A percentile compares a stretch with the other conserved stretches of the same genome.
Evolutionary conservation across 2,113 vertebrate genomes (phyloP).

Genomic region (Apodemus sylvaticus): DNA sequence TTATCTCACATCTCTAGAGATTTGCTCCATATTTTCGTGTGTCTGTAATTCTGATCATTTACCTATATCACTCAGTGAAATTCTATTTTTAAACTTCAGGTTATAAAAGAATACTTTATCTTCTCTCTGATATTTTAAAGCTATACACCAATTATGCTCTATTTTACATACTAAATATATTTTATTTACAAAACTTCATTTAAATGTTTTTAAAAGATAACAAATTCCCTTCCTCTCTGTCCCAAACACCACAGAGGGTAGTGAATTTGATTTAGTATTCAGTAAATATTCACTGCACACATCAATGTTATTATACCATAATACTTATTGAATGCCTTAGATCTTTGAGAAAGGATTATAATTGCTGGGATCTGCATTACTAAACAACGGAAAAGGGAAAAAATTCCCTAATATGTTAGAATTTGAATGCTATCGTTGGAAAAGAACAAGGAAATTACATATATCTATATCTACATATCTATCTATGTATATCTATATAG

Average conservation of each 20-base stretch:
- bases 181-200: slow-evolving; percentile 3
- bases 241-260: background rate
- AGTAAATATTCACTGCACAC: background rate
- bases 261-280: background rate
- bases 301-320: slow-evolving; percentile 27
- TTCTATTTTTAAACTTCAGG: background rate
- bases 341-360: background rate
- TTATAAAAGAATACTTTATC: background rate
- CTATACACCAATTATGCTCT: background rate
- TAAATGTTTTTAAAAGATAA: background rate
- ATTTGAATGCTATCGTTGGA: background rate
- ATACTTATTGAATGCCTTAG: background rate
- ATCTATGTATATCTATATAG: too few species aligned
- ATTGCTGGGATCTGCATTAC: background rate
- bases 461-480: too few species aligned
- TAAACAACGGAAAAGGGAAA: background rate
- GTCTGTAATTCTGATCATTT: background rate
- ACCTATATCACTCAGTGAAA: background rate
- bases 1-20: background rate
- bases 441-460: background rate
- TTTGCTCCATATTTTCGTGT: background rate
- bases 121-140: background rate
- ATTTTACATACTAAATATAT: background rate
- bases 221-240: background rate
- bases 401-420: background rate